These are phyloP conservation scores for Phalera bucephala DNA, from an alignment of 2,888 invertebrate species.

Conservation along the genomic window DNA sequence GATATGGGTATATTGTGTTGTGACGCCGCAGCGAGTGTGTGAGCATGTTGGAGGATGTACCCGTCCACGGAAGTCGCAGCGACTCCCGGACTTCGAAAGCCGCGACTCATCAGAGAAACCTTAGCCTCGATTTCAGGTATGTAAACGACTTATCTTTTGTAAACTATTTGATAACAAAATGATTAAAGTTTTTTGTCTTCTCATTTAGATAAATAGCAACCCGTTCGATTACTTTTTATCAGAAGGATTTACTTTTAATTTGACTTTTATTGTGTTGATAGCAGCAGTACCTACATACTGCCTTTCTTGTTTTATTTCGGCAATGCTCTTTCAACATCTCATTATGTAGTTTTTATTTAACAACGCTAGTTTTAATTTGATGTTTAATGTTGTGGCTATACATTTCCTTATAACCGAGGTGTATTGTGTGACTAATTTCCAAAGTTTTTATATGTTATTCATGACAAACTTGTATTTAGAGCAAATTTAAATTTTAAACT, in stretches of 20 bases:
- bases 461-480: neutral
- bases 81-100: conserved; percentile 62
- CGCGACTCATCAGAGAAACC: conserved; percentile 91
- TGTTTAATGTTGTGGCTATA: neutral
- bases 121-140: conserved; percentile 94
- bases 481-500: no score
- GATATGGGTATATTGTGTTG: conserved; percentile 69
- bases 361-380: neutral
- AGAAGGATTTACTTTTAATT: neutral
- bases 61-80: conserved; percentile 74
- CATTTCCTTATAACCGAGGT: neutral
- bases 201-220: neutral
- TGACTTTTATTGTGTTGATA: no score
- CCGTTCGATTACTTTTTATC: neutral
- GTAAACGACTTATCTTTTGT: conserved; percentile 25
- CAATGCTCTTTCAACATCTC: neutral
- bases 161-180: conserved; percentile 16
- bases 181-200: conserved; percentile 1
- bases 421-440: neutral
- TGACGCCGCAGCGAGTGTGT: conserved; percentile 56
- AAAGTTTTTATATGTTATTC: neutral
- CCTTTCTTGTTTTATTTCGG: no score
- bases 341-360: neutral
- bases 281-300: no score
- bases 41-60: conserved; percentile 82